Evolutionary conservation across 2,797 vertebrate species (phyloP), one percentile per base, ranked within the genome.

Genomic region (Crenichthys baileyi): DNA sequence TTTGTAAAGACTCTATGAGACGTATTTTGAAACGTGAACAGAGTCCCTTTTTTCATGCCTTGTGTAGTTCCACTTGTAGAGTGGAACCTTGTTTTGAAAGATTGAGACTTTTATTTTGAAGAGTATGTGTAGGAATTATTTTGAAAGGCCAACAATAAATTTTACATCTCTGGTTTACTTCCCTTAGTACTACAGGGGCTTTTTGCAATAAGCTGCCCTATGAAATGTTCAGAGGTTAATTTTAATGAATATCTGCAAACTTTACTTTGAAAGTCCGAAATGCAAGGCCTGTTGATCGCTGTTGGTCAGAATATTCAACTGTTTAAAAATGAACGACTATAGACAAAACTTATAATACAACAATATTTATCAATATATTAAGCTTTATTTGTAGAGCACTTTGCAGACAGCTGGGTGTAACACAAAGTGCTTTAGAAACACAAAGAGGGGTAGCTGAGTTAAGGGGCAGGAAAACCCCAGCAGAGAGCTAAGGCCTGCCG

Each of bases 401-500:
- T 70, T 70, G 46, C 24, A 7, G 26, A 26, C 7, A 70, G 41
- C 12, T 3, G 13, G 24, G 3, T 58, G 56, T 58, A 26, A 26
- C 24, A 58, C 2, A 26, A 26, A 26, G 9, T 26, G 24, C 13
- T 70, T 46, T 48, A 16, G 48, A 70, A 70, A 26, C 41, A 53
- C 5, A 63, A 9, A 9, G 73, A 75, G 39, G 41, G 22, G 7
- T 15, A 70, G 51, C 18, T 4, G 58, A 80, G 80, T 74, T 78
- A 73, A 87, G 85, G 77, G 83, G 79, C 78, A 70, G 77, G n/a
- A 83, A 77, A 79, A 86, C 77, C 72, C 83, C 83, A 65, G 79
- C 81, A 79, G 87, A 76, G 86, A 78, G 56, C 73, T 26, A 73
- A 84, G 70, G 79, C 79, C 77, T 76, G 86, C 79, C 83, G 91